Conservation (phyloP, 2,888 invertebrate species). For the Fragum whitleyi region DNA sequence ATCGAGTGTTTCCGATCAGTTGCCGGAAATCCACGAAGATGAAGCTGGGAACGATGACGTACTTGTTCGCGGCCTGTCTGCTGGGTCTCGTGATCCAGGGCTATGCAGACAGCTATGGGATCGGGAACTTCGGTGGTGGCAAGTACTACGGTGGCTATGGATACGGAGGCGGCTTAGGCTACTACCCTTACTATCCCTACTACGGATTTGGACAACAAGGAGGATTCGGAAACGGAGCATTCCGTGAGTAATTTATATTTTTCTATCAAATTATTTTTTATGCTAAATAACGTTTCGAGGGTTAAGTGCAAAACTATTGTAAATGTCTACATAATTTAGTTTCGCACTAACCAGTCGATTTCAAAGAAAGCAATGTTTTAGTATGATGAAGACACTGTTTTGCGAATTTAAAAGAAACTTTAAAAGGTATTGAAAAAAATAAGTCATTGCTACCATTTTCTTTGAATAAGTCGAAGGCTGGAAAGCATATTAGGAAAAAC, state of each 20-base stretch:
- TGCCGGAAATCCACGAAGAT: constrained; percentile 18
- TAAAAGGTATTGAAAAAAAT: too few species aligned
- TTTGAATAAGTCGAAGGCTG: too few species aligned
- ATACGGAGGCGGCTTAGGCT: background rate
- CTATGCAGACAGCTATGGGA: constrained; percentile 1
- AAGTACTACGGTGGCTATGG: background rate
- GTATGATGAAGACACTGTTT: too few species aligned
- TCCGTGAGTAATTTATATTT: background rate
- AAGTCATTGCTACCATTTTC: too few species aligned
- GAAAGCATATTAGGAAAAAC: too few species aligned
- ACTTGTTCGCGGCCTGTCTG: constrained; percentile 1
- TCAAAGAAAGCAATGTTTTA: too few species aligned
- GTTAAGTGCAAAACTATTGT: too few species aligned
- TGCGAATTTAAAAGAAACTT: too few species aligned
- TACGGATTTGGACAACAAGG: background rate
- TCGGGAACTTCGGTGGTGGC: background rate
- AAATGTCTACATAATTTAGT: too few species aligned
- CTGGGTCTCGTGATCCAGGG: constrained; percentile 11
- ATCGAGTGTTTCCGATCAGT: constrained; percentile 2
- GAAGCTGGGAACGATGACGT: constrained; percentile 6
- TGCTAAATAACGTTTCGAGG: too few species aligned
- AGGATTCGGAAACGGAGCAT: constrained; percentile 21
- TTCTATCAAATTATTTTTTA: too few species aligned
- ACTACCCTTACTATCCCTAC: background rate
- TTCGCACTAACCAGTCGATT: too few species aligned